These are phyloP conservation scores for Tetragonula carbonaria DNA, from an alignment of 2,888 invertebrate species.

Conservation along the genomic window DNA sequence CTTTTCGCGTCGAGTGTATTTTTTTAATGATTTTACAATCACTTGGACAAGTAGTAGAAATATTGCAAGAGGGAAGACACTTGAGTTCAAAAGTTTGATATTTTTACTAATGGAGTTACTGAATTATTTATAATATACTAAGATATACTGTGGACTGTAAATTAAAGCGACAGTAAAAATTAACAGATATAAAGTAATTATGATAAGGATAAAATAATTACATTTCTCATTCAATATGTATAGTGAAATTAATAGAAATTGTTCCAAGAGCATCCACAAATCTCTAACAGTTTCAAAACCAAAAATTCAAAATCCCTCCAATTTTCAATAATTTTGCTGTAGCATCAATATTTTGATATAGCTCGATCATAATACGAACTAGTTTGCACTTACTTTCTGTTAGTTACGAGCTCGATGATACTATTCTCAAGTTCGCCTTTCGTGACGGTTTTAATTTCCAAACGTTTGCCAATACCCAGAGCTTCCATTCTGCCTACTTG, in stretches of 20 bases:
- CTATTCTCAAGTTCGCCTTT: slow-evolving; percentile 47
- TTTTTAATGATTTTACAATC: neutral
- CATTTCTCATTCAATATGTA: no score
- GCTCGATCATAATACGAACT: neutral
- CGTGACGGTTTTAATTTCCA: slow-evolving; percentile 51
- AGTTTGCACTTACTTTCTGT: slow-evolving; percentile 56
- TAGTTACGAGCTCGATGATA: slow-evolving; percentile 61
- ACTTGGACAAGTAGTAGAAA: accelerated
- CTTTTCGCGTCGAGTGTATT: accelerated
- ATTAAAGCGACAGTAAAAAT: no score
- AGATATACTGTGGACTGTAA: no score
- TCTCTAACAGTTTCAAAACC: neutral
- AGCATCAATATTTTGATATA: no score
- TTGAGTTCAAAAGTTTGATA: neutral
- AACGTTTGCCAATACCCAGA: slow-evolving; percentile 58
- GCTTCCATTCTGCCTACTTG: slow-evolving; percentile 57
- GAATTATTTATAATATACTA: no score
- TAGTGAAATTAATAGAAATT: neutral
- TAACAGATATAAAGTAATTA: no score
- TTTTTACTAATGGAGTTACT: no score
- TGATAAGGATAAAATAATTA: no score
- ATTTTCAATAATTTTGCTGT: neutral
- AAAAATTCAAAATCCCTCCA: accelerated
- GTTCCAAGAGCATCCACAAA: neutral
- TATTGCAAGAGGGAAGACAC: accelerated